A percentile compares a stretch with the other conserved stretches of the same genome.
These are phyloP conservation scores for Pelosia muscerda DNA, from an alignment of 2,888 invertebrate genomes.

Conservation along the genomic window DNA sequence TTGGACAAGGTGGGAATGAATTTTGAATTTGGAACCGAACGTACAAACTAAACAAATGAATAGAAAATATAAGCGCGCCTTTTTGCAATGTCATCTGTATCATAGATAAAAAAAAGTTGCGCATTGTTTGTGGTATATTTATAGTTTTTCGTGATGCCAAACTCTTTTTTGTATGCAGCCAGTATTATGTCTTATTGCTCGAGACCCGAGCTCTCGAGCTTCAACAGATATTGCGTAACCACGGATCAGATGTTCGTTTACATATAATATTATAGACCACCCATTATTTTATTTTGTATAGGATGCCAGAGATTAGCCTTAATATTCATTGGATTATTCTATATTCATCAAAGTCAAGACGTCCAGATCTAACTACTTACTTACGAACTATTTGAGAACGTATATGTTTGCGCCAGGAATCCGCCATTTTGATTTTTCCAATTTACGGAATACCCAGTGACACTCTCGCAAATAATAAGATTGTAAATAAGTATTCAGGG, in stretches of 20 bases:
- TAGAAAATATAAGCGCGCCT: too few species aligned
- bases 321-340: neutral
- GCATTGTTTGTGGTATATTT: too few species aligned
- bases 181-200: neutral
- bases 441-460: neutral
- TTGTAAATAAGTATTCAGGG: neutral
- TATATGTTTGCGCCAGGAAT: neutral
- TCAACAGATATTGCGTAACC: neutral
- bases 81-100: too few species aligned
- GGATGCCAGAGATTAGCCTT: conserved; percentile 2
- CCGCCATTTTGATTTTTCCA: too few species aligned
- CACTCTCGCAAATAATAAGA: neutral
- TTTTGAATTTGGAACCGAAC: too few species aligned
- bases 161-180: too few species aligned
- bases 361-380: neutral
- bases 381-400: neutral
- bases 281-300: neutral
- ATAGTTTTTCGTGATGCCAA: too few species aligned
- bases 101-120: too few species aligned
- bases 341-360: neutral
- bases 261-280: neutral
- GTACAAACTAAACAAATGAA: too few species aligned
- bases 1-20: too few species aligned
- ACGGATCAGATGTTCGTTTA: neutral
- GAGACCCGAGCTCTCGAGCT: neutral